Percentiles rank a stretch among this genome's conserved stretches.
phyloP scores from a whole-genome alignment of 2,797 vertebrate species.

The Heteromormyrus szaboi region DNA sequence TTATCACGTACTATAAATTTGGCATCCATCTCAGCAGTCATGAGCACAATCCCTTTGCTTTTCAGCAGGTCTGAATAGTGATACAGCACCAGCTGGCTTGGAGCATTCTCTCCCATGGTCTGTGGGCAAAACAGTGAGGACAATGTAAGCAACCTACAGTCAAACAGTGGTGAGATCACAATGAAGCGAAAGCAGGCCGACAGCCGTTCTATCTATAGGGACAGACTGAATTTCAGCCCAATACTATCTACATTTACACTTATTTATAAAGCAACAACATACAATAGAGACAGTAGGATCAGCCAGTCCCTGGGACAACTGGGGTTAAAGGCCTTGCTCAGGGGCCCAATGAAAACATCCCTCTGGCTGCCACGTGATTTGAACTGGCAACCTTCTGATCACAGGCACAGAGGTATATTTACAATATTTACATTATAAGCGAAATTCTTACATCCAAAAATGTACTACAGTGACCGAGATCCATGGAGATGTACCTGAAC shows the following conservation, averaged over 20 bases:
- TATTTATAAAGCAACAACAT: background rate
- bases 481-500: conserved; percentile 70
- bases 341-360: background rate
- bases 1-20: conserved; percentile 72
- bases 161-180: background rate
- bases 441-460: background rate
- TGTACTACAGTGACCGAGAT: background rate
- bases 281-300: background rate
- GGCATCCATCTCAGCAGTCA: conserved; percentile 87
- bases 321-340: background rate
- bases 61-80: conserved; percentile 84
- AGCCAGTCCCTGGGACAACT: background rate
- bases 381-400: background rate
- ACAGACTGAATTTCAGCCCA: background rate
- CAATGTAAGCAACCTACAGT: background rate
- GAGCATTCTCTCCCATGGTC: conserved; percentile 74
- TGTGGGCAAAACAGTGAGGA: conserved; percentile 31
- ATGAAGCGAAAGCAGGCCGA: background rate
- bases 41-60: conserved; percentile 82
- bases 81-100: conserved; percentile 85
- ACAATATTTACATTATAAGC: background rate
- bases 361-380: background rate
- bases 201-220: background rate
- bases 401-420: background rate
- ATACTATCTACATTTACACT: background rate